These are phyloP conservation scores for Calameuta idolon DNA, from an alignment of 2,888 invertebrate species.

Conservation along the genomic window DNA sequence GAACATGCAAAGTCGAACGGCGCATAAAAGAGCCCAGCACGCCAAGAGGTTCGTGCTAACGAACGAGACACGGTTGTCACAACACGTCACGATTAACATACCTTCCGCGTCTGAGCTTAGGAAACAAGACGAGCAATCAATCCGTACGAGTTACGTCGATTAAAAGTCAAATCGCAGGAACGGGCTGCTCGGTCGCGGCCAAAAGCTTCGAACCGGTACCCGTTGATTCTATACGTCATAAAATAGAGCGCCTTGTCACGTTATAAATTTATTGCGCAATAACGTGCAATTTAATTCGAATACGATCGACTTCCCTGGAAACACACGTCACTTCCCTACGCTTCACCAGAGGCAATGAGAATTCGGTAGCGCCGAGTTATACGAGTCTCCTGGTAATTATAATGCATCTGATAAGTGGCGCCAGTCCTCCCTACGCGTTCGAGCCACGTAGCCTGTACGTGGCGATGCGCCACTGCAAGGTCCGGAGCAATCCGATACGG, in stretches of 20 bases:
- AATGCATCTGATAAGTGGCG: conserved; percentile 10
- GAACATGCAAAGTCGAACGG: conserved; percentile 13
- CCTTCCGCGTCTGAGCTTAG: neutral
- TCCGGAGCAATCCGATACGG: neutral
- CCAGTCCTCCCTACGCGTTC: neutral
- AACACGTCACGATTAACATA: conserved; percentile 23
- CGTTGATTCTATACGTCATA: neutral
- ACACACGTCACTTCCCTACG: neutral
- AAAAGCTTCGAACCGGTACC: neutral
- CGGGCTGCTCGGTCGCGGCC: neutral
- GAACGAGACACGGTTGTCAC: conserved; percentile 18
- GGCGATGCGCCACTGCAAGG: neutral
- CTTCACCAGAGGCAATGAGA: neutral
- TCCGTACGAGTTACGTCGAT: conserved; percentile 19
- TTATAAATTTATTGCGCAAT: neutral
- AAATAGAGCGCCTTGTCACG: neutral
- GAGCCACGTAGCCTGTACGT: neutral
- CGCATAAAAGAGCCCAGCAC: conserved; percentile 7
- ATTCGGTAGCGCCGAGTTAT: conserved; percentile 5
- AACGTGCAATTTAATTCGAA: neutral
- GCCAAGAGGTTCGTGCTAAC: conserved; percentile 9
- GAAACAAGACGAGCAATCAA: conserved; percentile 20
- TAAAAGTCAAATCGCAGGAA: conserved; percentile 34
- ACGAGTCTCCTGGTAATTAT: neutral
- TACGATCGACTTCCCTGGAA: neutral